phyloP scores from a whole-genome alignment of 2,113 vertebrate genomes.

The Paradisaea rubra region DNA sequence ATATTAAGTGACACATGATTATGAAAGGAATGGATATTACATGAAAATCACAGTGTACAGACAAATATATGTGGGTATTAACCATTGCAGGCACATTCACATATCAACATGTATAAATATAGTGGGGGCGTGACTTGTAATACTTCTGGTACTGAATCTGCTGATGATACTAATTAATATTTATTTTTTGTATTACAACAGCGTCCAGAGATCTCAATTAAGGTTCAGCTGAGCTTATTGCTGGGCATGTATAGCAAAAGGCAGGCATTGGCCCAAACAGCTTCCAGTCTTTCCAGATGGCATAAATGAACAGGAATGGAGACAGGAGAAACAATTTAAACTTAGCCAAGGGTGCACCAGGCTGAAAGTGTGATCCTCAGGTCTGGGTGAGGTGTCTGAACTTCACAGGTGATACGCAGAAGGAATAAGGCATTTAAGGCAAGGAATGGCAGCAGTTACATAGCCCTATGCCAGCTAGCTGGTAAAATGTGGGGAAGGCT shows the following conservation, averaged over 20 bases:
- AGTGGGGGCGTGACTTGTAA: conserved; percentile 9
- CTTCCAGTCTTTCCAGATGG: not conserved
- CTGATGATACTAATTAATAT: conserved; percentile 39
- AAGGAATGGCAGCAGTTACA: not conserved
- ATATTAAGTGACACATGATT: conserved; percentile 27
- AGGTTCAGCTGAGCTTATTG: not conserved
- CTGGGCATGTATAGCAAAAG: not conserved
- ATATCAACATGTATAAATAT: not conserved
- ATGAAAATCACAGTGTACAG: not conserved
- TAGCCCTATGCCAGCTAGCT: not conserved
- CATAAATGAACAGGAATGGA: not conserved
- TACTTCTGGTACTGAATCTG: conserved; percentile 19
- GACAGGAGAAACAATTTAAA: not conserved
- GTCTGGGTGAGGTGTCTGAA: not conserved
- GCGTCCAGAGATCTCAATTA: not conserved
- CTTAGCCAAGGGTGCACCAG: not conserved
- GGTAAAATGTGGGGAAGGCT: not conserved
- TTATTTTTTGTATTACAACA: conserved; percentile 43
- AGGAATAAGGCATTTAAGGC: not conserved
- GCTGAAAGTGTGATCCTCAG: not conserved
- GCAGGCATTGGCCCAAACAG: not conserved
- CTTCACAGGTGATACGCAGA: not conserved
- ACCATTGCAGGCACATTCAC: conserved; percentile 6
- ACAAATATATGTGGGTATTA: not conserved
- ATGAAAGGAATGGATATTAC: conserved; percentile 39